phyloP scores from a whole-genome alignment of 1,140 invertebrate species.

The Trichomalopsis sarcophagae region DNA sequence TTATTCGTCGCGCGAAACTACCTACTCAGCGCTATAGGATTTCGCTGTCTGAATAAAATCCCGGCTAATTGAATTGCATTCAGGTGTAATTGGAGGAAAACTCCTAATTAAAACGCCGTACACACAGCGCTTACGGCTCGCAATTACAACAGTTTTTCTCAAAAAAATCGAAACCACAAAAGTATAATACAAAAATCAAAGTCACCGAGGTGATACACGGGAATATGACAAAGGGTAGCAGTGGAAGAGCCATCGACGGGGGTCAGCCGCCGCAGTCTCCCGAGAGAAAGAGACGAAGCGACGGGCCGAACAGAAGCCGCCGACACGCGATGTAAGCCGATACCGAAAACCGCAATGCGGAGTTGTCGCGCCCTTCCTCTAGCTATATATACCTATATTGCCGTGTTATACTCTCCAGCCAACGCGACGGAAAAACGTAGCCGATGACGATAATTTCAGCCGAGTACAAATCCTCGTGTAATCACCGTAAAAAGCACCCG shows the following conservation, averaged over 20 bases:
- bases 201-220: neutral
- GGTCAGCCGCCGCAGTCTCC: neutral
- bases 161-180: neutral
- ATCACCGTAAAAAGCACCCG: too few species aligned
- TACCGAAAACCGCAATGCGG: slow-evolving; percentile 47
- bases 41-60: slow-evolving; percentile 17
- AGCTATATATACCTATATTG: neutral
- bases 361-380: neutral
- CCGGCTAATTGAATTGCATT: slow-evolving; percentile 36
- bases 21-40: neutral
- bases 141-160: neutral
- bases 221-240: neutral
- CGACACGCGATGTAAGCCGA: slow-evolving; percentile 42
- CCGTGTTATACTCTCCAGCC: too few species aligned
- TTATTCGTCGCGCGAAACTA: slow-evolving; percentile 14
- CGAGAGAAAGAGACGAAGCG: neutral
- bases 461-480: too few species aligned
- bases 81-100: slow-evolving; percentile 39
- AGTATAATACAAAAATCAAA: neutral
- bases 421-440: too few species aligned
- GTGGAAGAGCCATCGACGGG: too few species aligned
- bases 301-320: neutral
- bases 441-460: too few species aligned
- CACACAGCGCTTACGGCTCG: too few species aligned
- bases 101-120: slow-evolving; percentile 37